Percentiles rank a stretch among this genome's conserved stretches.
These are phyloP conservation scores for Aspidapion aeneum DNA, from an alignment of 2,888 invertebrate species.

Conservation along the genomic window DNA sequence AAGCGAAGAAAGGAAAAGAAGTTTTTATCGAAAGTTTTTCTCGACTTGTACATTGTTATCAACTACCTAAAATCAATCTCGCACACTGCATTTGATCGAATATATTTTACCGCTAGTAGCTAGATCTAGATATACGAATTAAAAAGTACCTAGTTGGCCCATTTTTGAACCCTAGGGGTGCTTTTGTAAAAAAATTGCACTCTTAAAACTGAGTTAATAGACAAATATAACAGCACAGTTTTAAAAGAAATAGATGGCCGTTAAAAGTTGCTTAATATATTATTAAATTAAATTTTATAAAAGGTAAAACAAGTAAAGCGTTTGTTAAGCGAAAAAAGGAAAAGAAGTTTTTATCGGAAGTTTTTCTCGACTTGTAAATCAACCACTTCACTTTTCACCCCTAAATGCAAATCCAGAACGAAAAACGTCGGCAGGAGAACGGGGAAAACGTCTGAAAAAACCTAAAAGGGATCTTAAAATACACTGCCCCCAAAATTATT, in stretches of 20 bases:
- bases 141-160: no score
- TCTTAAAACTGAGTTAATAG: no score
- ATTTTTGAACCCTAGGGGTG: no score
- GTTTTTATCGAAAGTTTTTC: neutral
- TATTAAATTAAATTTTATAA: neutral
- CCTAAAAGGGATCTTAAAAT: neutral
- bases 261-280: no score
- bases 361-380: neutral
- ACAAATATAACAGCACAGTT: no score
- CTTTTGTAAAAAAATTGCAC: no score
- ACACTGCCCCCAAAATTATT: constrained; percentile 12
- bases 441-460: neutral
- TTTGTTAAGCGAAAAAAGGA: neutral
- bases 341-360: neutral
- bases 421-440: neutral
- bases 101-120: no score
- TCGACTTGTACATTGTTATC: no score
- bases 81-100: no score
- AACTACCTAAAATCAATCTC: no score
- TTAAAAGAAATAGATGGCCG: no score
- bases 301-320: neutral
- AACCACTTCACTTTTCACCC: neutral
- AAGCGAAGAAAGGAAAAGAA: neutral
- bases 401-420: neutral
- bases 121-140: no score